Evolutionary conservation across 2,113 vertebrate species (phyloP), one percentile per base, ranked within the genome.

Genomic region (Speoplatyrhinus poulsoni): DNA sequence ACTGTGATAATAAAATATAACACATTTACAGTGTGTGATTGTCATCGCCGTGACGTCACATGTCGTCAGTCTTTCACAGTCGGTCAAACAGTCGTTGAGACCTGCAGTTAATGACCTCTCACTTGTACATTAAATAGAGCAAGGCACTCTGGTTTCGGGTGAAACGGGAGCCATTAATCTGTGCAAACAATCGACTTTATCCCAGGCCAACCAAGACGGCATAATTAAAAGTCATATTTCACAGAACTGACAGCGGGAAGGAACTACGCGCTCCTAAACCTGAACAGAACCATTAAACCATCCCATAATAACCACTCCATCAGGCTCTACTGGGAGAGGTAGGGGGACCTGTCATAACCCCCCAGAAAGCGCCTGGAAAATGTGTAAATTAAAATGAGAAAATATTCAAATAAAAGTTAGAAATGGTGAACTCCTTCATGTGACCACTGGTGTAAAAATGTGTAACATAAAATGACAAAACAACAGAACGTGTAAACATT

Each of bases 171-270:
- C 70, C 75, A 83, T 91, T 88, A 90, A 89, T 90, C 85, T 88
- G 86, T 91, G 88, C 89, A 92, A 93, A 92, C 87, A 75, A 83
- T 91, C 89, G 80, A 84, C 85, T 89, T 82, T 72, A 85, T 78
- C 79, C 75, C 72, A 17, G 12, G 61, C 83, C 84, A 91, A 91
- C 80, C 79, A 83, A 82, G 71, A 84, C 66, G 41, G 71, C 80
- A 64, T 88, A 91, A 91, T 89, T 79, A 90, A 86, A 88, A 89
- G 81, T 87, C 47, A 26, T 89, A 84, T 88, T 87, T 90, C 82
- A 89, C 65, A 71, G 13, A 73, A 75, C 71, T 72, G 85, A 85
- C 81, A 72, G 77, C 56, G 73, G 64, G 58, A 46, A 16, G 52
- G 50, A 41, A 41, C 36, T 41, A 41, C 36, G 36, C 36, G 6